Percentiles rank a stretch among this genome's conserved stretches.
phyloP scores from a whole-genome alignment of 1,140 invertebrate species.

The Drosophila quadrilineata region DNA sequence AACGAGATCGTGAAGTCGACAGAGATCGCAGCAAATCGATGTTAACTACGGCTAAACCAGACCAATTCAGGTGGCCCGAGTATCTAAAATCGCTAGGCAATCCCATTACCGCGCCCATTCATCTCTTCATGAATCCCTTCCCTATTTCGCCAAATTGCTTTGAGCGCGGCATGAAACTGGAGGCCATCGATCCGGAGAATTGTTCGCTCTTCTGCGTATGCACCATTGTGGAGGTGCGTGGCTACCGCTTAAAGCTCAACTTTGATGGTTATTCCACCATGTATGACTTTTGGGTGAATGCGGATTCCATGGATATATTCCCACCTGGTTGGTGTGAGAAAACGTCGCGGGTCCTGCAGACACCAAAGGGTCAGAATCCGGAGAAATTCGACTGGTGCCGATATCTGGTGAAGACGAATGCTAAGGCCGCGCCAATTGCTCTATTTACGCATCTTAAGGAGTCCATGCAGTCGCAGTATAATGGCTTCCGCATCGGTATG shows the following conservation, averaged over 20 bases:
- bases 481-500: slow-evolving; percentile 86
- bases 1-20: neutral
- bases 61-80: slow-evolving; percentile 67
- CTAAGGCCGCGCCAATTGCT: slow-evolving; percentile 89
- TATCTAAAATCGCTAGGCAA: slow-evolving; percentile 48
- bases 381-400: slow-evolving; percentile 90
- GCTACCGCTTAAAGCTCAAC: slow-evolving; percentile 92
- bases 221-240: slow-evolving; percentile 91
- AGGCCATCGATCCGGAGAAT: slow-evolving; percentile 96
- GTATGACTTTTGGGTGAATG: slow-evolving; percentile 97
- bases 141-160: slow-evolving; percentile 88
- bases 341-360: slow-evolving; percentile 87
- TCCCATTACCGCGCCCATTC: slow-evolving; percentile 84
- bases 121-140: slow-evolving; percentile 90
- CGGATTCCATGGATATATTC: slow-evolving; percentile 94
- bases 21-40: slow-evolving; percentile 14
- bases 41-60: too few relatives aligned
- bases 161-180: slow-evolving; percentile 93
- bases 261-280: slow-evolving; percentile 95
- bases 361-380: slow-evolving; percentile 87
- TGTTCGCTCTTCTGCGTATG: slow-evolving; percentile 94
- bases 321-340: slow-evolving; percentile 96
- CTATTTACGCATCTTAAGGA: slow-evolving; percentile 85
- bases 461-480: slow-evolving; percentile 34
- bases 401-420: slow-evolving; percentile 90